A percentile compares a stretch with the other conserved stretches of the same genome.
These are phyloP conservation scores for Hypomesus transpacificus DNA, from an alignment of 2,113 vertebrate species.

Conservation along the genomic window DNA sequence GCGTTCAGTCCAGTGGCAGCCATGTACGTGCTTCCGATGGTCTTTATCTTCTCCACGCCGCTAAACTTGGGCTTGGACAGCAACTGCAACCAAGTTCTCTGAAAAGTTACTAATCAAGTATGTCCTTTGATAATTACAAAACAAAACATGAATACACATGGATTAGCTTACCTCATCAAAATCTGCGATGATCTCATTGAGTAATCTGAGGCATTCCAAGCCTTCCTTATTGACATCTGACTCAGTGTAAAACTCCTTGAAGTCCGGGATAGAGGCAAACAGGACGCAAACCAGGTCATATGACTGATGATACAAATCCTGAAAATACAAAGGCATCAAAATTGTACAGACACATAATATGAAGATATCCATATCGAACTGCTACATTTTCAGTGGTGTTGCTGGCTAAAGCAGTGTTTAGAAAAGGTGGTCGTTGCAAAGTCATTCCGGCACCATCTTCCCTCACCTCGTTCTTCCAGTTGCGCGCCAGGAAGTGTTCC, in stretches of 20 bases:
- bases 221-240: constrained; percentile 98
- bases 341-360: no score
- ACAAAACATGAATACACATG: neutral
- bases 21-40: constrained; percentile 98
- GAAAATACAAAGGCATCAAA: constrained; percentile 18
- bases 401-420: neutral
- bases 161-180: constrained; percentile 87
- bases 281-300: constrained; percentile 97
- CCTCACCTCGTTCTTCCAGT: constrained; percentile 96
- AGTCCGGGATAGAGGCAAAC: constrained; percentile 98
- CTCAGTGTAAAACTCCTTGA: constrained; percentile 98
- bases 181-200: constrained; percentile 97
- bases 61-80: constrained; percentile 98
- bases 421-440: neutral
- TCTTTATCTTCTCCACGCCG: constrained; percentile 98
- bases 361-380: no score
- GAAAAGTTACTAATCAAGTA: neutral
- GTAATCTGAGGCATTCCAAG: constrained; percentile 90
- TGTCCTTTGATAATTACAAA: neutral
- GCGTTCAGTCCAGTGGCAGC: constrained; percentile 92
- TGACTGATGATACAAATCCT: constrained; percentile 97
- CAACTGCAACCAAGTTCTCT: constrained; percentile 65
- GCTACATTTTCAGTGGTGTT: no score
- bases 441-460: neutral
- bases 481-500: constrained; percentile 94